Base-by-base conservation (phyloP, 1,140 invertebrate genomes). In the Drosophila sucinea region DNA sequence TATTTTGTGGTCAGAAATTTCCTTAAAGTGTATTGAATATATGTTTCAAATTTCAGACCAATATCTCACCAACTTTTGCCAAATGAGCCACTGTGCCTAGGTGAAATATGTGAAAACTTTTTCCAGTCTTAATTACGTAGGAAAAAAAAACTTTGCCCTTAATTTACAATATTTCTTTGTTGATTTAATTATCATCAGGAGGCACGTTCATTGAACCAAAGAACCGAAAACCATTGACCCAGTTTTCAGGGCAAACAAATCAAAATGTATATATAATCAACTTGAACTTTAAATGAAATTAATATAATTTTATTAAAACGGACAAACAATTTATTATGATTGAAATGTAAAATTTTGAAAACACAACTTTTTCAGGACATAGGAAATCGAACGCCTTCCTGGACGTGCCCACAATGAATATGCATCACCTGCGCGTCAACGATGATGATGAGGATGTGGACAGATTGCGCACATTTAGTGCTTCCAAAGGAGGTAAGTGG, bases 391-490 rank as follows among this genome's bases (percentile, higher is more conserved):
- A 95, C 68, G 95, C 96, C 27, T 97, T 96, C 92, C 93, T 97
- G 58, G 96, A 97, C 90, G 96, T 97, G n/a, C 96, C 96, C 1
- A 93, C 94, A 67, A 91, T 90, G 89, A 92, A 92, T 76, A 92
- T 91, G 83, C 91, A 92, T 79, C 90, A 92, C 78, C 61, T 93
- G 93, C 80, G 91, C 67, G 93, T 93, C 91, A 87, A 92, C 74
- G 92, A 93, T 25, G 92, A 93, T 29, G 96, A 97, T 79, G 96
- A 96, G 81, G 96, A 96, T 92, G 96, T 96, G 38, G 96, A 97
- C 92, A 93, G 97, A 62, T 95, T 98, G 54, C 94, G 97, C 76
- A 97, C 96, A 63, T 98, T 98, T 93, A 97, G 96, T 92, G 95
- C 97, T 81, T 98, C 97, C 57, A 98, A 98, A 95, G 97, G 97